Evolutionary conservation across 2,888 invertebrate species (phyloP), one percentile per base, ranked within the genome.

Genomic region (Drosophila kambysellisi): DNA sequence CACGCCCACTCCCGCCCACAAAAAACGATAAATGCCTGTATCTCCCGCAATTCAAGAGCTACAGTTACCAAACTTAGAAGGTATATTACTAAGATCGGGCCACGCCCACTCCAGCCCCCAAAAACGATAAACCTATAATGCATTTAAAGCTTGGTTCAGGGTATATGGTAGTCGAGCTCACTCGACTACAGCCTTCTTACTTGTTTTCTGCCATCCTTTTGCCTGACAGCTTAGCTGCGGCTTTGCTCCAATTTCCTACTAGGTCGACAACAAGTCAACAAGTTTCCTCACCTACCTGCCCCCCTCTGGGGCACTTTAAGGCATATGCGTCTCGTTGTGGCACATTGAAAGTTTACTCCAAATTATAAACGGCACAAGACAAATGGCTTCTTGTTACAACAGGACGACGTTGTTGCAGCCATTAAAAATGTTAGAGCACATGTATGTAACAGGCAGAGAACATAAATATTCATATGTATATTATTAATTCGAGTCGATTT

Each of bases 341-440:
- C 74, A 74, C 74, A 81, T 76, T 75, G 85, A 88, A 91, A 88
- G 91, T 90, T 91, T 83, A 91, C 91, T 91, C 90, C 87, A 91
- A 90, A 91, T 91, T 89, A 91, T 83, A 90, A 88, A 85, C 85
- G 87, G 82, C 79, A n/a, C 29, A 89, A 85, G 91, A 87, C 91
- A 87, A 91, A 91, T 91, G 82, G 89, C 79, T 91, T 85, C 83
- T 86, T 86, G 83, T 76, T 90, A 83, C 89, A 88, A 88, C 82
- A 33, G 51, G 11, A 41, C 54, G 37, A 17, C 5, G 15, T 9
- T 41, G 39, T 41, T 41, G 39, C 39, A 41, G 39, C 39, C 20
- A n/a, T 41, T n/a, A n/a, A 41, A 41, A n/a, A 41, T n/a, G 41
- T 9, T 41, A n/a, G n/a, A n/a, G n/a, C 11, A n/a, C 11, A 41